These are phyloP conservation scores for Drosophila baimaii DNA, from an alignment of 1,140 invertebrate genomes.

Conservation along the genomic window DNA sequence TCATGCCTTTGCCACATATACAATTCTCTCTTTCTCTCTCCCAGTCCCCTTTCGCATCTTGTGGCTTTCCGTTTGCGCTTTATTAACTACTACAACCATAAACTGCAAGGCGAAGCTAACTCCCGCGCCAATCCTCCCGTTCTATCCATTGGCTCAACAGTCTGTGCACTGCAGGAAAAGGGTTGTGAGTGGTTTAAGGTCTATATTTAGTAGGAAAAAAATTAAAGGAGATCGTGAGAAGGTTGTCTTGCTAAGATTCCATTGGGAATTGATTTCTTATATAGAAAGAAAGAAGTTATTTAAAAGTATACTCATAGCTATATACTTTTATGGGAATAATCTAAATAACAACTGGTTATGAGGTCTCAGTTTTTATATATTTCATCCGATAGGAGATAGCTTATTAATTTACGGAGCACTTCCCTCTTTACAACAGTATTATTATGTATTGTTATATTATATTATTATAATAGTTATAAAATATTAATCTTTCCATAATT, in stretches of 20 bases:
- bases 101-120: slow-evolving; percentile 61
- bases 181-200: no score
- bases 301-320: no score
- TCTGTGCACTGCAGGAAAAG: slow-evolving; percentile 3
- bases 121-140: neutral
- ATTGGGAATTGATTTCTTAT: neutral
- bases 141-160: slow-evolving; percentile 18
- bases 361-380: no score
- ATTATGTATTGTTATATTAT: no score
- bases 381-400: no score
- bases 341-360: neutral
- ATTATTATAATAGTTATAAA: no score
- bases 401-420: no score
- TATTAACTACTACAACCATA: slow-evolving; percentile 76
- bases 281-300: neutral
- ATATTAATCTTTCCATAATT: neutral
- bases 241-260: no score
- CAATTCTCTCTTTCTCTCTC: neutral
- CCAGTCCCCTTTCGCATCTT: slow-evolving; percentile 27
- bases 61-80: slow-evolving; percentile 63
- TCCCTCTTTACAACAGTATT: no score
- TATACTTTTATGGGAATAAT: no score
- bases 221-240: no score
- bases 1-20: neutral
- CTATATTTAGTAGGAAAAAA: no score